phyloP scores from a whole-genome alignment of 1,140 invertebrate genomes.

The Hypothenemus hampei region DNA sequence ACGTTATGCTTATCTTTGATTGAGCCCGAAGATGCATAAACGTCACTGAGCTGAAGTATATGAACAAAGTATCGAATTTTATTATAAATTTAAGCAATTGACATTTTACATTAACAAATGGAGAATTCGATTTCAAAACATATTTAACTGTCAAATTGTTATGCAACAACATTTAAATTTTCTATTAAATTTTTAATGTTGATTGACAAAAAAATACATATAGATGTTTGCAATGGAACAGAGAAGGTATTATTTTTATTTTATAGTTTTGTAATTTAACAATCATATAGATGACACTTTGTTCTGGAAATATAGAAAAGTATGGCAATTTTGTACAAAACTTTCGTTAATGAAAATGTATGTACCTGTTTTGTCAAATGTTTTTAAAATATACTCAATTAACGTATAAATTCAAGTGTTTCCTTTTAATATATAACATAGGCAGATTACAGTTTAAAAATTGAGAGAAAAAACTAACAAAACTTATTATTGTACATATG shows the following conservation, averaged over 20 bases:
- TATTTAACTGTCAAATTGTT: too few species aligned
- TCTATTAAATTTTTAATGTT: too few species aligned
- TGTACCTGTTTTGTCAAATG: slow-evolving; percentile 29
- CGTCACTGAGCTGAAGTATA: too few species aligned
- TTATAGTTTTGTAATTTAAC: neutral
- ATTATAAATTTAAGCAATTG: too few species aligned
- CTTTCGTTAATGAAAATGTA: slow-evolving; percentile 18
- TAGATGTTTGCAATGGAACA: neutral
- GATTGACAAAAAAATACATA: neutral
- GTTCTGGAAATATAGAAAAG: neutral
- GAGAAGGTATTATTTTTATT: neutral
- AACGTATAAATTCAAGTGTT: slow-evolving; percentile 11
- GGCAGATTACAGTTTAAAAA: too few species aligned
- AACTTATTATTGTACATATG: too few species aligned
- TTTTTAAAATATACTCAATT: slow-evolving; percentile 22
- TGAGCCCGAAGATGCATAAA: slow-evolving; percentile 17
- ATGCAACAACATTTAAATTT: too few species aligned
- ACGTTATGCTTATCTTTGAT: slow-evolving; percentile 12
- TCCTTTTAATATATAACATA: too few species aligned
- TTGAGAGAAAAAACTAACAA: too few species aligned
- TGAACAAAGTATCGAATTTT: too few species aligned
- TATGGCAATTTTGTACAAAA: slow-evolving; percentile 6
- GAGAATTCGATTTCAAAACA: too few species aligned
- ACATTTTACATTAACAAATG: neutral
- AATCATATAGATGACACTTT: slow-evolving; percentile 2